A percentile compares a stretch with the other conserved stretches of the same genome.
Evolutionary conservation across 2,113 vertebrate species (phyloP).

Genomic region (Amazona vittata): DNA sequence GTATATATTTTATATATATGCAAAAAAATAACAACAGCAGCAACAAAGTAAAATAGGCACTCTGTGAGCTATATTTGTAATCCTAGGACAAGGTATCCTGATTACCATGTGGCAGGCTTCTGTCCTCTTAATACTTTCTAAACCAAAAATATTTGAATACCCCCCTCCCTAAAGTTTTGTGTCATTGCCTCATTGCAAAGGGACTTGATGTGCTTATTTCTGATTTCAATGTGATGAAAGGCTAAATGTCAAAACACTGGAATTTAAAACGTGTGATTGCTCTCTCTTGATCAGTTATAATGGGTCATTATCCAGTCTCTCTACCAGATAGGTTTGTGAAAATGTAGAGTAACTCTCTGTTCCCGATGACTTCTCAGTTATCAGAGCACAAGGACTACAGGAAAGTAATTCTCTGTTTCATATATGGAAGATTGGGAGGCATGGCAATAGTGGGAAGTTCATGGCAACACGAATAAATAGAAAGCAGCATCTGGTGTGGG

Average conservation of each 20-base stretch:
- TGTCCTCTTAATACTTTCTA: not conserved
- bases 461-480: not conserved
- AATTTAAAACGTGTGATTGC: not conserved
- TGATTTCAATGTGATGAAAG: not conserved
- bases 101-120: not conserved
- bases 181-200: not conserved
- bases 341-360: not conserved
- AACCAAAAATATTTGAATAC: not conserved
- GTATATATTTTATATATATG: not conserved
- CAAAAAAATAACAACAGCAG: not conserved
- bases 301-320: not conserved
- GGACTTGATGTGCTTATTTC: not conserved
- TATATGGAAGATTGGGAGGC: not conserved
- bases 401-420: not conserved
- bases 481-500: not conserved
- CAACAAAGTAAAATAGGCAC: not conserved
- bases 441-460: not conserved
- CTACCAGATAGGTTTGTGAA: not conserved
- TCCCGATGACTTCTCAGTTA: not conserved
- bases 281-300: not conserved
- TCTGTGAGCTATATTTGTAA: not conserved
- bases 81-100: not conserved
- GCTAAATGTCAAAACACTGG: not conserved
- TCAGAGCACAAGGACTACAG: not conserved
- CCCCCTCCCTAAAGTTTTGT: accelerated